Evolutionary conservation across 2,113 vertebrate genomes (phyloP).

Genomic region (Bubo bubo): DNA sequence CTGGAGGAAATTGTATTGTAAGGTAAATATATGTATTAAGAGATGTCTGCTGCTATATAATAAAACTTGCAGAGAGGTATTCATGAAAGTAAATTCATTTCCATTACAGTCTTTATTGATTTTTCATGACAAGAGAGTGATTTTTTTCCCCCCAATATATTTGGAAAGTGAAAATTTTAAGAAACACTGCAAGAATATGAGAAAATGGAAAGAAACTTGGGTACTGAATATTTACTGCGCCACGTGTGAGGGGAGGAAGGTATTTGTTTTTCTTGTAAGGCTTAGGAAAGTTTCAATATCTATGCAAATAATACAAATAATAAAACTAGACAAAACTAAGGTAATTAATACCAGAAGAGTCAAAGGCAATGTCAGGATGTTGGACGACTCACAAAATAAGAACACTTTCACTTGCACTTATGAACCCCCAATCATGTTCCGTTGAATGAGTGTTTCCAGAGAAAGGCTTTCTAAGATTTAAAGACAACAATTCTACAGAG

Average conservation of each 20-base stretch:
- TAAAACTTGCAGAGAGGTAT: not conserved
- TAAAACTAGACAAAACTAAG: not conserved
- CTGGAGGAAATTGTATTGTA: not conserved
- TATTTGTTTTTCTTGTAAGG: not conserved
- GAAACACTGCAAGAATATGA: not conserved
- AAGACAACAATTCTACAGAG: not conserved
- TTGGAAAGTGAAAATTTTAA: not conserved
- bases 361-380: not conserved
- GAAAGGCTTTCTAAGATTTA: not conserved
- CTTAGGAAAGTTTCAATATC: not conserved
- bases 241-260: not conserved
- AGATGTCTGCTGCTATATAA: not conserved
- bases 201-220: not conserved
- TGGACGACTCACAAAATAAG: not conserved
- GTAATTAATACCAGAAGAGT: not conserved
- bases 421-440: not conserved
- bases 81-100: not conserved
- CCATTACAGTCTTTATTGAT: not conserved
- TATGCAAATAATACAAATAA: not conserved
- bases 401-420: not conserved
- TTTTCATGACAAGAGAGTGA: not conserved
- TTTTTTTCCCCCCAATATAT: fast-evolving
- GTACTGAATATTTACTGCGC: not conserved
- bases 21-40: not conserved
- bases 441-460: not conserved